These are phyloP conservation scores for Ophiodon elongatus DNA, from an alignment of 2,113 vertebrate species.

Conservation along the genomic window DNA sequence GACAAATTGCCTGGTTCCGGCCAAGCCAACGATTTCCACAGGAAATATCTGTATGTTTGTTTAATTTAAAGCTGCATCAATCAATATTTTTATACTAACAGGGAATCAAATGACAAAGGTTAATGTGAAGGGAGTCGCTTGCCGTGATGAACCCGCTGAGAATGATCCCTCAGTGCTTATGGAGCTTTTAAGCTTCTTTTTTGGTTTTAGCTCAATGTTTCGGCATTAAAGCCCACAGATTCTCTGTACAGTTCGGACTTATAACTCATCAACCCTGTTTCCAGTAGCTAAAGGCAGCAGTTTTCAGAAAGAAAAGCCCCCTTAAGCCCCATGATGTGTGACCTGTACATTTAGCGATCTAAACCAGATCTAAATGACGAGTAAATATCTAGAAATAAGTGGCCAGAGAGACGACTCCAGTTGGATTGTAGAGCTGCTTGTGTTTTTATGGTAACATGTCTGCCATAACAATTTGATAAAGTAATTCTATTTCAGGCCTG, in stretches of 20 bases:
- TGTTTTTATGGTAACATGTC: not conserved
- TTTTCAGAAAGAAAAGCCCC: not conserved
- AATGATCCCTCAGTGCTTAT: not conserved
- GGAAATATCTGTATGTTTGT: slow-evolving; percentile 27
- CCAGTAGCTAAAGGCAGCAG: not conserved
- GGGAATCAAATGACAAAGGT: not conserved
- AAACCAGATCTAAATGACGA: not conserved
- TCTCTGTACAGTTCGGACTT: not conserved
- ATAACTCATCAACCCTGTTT: not conserved
- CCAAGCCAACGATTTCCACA: slow-evolving; percentile 46
- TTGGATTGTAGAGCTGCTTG: not conserved
- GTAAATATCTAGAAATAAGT: not conserved
- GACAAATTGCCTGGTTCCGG: slow-evolving; percentile 40
- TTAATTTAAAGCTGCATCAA: slow-evolving; percentile 58
- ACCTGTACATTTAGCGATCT: not conserved
- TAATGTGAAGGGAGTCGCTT: not conserved
- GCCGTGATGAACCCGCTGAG: not conserved
- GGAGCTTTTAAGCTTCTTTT: not conserved
- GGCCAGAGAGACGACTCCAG: not conserved
- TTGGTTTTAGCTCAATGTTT: not conserved
- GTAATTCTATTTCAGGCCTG: not conserved
- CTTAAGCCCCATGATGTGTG: not conserved
- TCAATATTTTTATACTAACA: slow-evolving; percentile 22
- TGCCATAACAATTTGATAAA: not conserved
- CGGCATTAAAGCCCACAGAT: not conserved